Percentiles rank a stretch among this genome's conserved stretches.
Evolutionary conservation across 1,140 invertebrate species (phyloP).

Genomic region (Ostrea denselamellosa): DNA sequence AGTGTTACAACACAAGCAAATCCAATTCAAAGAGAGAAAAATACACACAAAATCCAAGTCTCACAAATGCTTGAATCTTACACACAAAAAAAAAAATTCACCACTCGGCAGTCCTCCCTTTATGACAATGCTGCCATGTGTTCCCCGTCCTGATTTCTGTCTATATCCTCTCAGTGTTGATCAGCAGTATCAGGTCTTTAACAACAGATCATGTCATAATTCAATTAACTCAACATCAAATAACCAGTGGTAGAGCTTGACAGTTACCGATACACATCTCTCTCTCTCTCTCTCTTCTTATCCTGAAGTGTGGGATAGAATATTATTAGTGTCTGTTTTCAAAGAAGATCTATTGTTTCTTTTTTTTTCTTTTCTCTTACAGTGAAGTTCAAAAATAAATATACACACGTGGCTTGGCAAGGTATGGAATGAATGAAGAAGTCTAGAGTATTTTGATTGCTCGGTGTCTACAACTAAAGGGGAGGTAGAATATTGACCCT

Average conservation of each 20-base stretch:
- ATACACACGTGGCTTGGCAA: slow-evolving; percentile 29
- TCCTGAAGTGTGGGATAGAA: slow-evolving; percentile 31
- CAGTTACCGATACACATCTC: slow-evolving; percentile 34
- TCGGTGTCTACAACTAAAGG: slow-evolving; percentile 53
- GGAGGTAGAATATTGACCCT: slow-evolving; percentile 62
- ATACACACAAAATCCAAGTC: slow-evolving; percentile 27
- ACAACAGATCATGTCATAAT: slow-evolving; percentile 38
- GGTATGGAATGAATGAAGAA: slow-evolving; percentile 38
- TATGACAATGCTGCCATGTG: slow-evolving; percentile 21
- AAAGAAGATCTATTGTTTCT: slow-evolving; percentile 30
- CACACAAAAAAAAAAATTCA: neutral
- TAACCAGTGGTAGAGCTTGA: slow-evolving; percentile 34
- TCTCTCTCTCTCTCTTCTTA: slow-evolving; percentile 23
- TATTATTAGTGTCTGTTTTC: slow-evolving; percentile 20
- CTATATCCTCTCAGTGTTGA: slow-evolving; percentile 17
- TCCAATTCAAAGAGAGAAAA: neutral
- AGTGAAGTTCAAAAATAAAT: slow-evolving; percentile 35
- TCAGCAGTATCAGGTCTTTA: slow-evolving; percentile 37
- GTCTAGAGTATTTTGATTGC: slow-evolving; percentile 58
- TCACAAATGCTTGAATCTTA: slow-evolving; percentile 36
- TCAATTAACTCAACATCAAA: slow-evolving; percentile 38
- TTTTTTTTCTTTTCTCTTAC: neutral
- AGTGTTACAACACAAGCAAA: slow-evolving; percentile 27
- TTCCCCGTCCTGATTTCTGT: slow-evolving; percentile 11
- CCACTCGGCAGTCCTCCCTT: neutral